These are phyloP conservation scores for Zophobas atratus DNA, from an alignment of 1,140 invertebrate species.

Conservation along the genomic window DNA sequence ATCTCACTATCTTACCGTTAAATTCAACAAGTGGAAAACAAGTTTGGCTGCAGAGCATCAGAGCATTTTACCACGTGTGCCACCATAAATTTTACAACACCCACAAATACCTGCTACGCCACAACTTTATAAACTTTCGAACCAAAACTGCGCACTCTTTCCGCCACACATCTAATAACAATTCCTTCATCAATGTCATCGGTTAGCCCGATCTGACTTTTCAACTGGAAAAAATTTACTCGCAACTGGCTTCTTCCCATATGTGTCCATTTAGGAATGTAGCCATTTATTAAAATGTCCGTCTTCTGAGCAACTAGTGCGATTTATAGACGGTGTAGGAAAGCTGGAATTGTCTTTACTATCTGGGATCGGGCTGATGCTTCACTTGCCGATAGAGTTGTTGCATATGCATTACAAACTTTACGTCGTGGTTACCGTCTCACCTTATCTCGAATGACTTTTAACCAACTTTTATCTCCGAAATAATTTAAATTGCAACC, in stretches of 20 bases:
- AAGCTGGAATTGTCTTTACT: slow-evolving; percentile 54
- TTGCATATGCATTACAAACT: slow-evolving; percentile 57
- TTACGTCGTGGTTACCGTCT: slow-evolving; percentile 47
- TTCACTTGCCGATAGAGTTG: slow-evolving; percentile 53
- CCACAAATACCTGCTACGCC: slow-evolving; percentile 38
- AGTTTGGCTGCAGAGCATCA: slow-evolving; percentile 25
- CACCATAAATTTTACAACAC: slow-evolving; percentile 40
- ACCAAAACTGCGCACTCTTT: background rate
- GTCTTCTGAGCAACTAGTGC: slow-evolving; percentile 49
- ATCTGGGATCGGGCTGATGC: slow-evolving; percentile 53
- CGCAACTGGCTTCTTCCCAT: slow-evolving; percentile 42
- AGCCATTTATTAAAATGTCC: slow-evolving; percentile 55
- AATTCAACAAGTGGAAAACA: slow-evolving; percentile 42
- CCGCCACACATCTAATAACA: slow-evolving; percentile 1
- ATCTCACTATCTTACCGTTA: slow-evolving; percentile 38
- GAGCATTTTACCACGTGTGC: slow-evolving; percentile 30
- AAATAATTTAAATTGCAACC: slow-evolving; percentile 22
- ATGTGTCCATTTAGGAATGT: slow-evolving; percentile 23
- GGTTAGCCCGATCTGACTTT: background rate
- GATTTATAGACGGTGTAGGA: slow-evolving; percentile 56
- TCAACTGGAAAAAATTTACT: slow-evolving; percentile 38
- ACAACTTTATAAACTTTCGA: slow-evolving; percentile 31
- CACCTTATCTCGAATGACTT: slow-evolving; percentile 45
- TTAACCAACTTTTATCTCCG: slow-evolving; percentile 13
- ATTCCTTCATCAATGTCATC: slow-evolving; percentile 3